Evolutionary conservation across 1,140 invertebrate species (phyloP).

Genomic region (Leptoteleia sp.): DNA sequence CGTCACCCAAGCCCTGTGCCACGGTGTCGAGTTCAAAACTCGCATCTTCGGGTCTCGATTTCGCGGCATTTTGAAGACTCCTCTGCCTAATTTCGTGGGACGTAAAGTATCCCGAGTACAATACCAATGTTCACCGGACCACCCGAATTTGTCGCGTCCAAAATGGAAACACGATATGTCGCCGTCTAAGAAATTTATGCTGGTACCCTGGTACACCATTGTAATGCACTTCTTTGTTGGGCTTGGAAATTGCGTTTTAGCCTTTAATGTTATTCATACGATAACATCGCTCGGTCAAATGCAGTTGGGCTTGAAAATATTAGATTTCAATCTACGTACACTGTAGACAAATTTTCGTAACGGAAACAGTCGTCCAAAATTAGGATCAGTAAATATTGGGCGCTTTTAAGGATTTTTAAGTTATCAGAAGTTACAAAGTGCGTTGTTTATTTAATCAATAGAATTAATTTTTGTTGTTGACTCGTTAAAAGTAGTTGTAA

Average conservation of each 20-base stretch:
- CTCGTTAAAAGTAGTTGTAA: no score
- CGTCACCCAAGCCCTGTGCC: constrained; percentile 18
- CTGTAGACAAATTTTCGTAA: not conserved
- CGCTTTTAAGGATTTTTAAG: no score
- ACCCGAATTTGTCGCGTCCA: constrained; percentile 42
- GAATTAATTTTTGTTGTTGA: no score
- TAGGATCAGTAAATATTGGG: no score
- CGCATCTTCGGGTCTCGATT: constrained; percentile 24
- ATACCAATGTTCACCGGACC: constrained; percentile 17
- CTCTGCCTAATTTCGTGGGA: constrained; percentile 23
- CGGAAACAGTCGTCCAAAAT: not conserved
- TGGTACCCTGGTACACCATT: constrained; percentile 28
- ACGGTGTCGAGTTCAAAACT: constrained; percentile 26
- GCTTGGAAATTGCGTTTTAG: constrained; percentile 5
- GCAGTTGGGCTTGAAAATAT: constrained; percentile 9
- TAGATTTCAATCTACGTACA: constrained; percentile 16
- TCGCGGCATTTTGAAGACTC: constrained; percentile 29
- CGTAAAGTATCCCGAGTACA: constrained; percentile 10
- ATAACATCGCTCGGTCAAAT: constrained; percentile 12
- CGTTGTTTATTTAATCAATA: no score
- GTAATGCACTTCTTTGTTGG: constrained; percentile 40
- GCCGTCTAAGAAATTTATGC: constrained; percentile 20
- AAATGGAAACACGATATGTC: constrained; percentile 37
- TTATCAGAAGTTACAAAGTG: no score
- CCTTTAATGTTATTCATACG: constrained; percentile 27